Conservation (phyloP, 2,888 invertebrate genomes). For the Hypomecis atomaria region DNA sequence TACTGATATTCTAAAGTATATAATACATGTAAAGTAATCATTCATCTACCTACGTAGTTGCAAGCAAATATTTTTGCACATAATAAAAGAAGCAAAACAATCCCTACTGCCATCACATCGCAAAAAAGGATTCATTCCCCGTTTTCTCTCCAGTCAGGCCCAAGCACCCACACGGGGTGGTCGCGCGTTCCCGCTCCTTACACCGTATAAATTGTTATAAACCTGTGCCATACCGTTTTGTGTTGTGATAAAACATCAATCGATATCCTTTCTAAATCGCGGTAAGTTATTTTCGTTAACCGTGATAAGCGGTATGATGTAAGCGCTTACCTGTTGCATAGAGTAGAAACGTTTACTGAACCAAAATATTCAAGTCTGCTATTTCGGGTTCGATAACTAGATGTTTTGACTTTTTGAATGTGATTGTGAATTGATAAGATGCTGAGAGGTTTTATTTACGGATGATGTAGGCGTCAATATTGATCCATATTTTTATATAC, state of each 20-base stretch:
- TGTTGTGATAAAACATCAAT: constrained; percentile 27
- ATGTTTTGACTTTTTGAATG: constrained; percentile 1
- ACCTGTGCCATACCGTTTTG: constrained; percentile 14
- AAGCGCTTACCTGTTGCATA: constrained; percentile 21
- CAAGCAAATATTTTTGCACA: too few species aligned
- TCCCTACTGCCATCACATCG: constrained; percentile 12
- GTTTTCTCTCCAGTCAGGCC: constrained; percentile 13
- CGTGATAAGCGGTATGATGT: background rate
- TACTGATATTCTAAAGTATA: too few species aligned
- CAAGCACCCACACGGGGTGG: constrained; percentile 12
- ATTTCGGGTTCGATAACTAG: constrained; percentile 17
- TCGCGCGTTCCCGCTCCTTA: constrained; percentile 13
- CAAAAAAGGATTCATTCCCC: constrained; percentile 23
- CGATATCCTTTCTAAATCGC: constrained; percentile 17
- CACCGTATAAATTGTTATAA: constrained; percentile 8
- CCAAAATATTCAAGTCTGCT: constrained; percentile 21
- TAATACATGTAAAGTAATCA: too few species aligned
- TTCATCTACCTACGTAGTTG: too few species aligned
- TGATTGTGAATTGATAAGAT: constrained; percentile 23
- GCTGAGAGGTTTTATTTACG: constrained; percentile 20
- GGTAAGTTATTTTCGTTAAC: constrained; percentile 22
- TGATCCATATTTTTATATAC: constrained; percentile 14
- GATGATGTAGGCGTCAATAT: constrained; percentile 19
- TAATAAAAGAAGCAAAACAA: too few species aligned
- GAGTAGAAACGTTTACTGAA: constrained; percentile 3